These are phyloP conservation scores for Pempheris klunzingeri DNA, from an alignment of 2,797 vertebrate species.

Conservation along the genomic window DNA sequence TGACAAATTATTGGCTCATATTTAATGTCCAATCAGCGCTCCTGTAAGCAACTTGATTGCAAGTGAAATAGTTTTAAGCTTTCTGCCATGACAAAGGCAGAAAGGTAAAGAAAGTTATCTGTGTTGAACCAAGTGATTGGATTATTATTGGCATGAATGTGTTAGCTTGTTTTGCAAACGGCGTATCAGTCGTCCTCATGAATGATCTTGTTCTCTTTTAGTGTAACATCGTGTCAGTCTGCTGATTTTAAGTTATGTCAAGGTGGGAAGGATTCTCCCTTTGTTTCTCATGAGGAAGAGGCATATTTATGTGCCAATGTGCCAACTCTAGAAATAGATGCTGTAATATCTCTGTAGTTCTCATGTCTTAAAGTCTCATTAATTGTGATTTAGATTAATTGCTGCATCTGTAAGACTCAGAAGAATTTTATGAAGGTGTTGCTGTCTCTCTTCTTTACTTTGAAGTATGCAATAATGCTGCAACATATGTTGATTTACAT, in stretches of 20 bases:
- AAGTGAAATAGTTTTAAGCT: neutral
- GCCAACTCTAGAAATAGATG: neutral
- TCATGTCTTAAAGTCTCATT: neutral
- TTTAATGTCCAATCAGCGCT: neutral
- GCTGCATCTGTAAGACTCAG: neutral
- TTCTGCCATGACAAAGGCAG: neutral
- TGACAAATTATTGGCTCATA: slow-evolving; percentile 8
- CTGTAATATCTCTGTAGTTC: neutral
- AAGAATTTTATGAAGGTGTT: neutral
- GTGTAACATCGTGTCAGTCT: neutral
- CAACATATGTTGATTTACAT: neutral
- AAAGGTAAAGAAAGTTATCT: too few species aligned
- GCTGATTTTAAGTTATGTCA: neutral
- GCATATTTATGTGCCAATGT: neutral
- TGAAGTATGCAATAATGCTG: neutral
- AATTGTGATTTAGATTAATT: neutral
- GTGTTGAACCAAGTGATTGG: neutral
- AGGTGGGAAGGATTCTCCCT: neutral
- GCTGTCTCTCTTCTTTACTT: neutral
- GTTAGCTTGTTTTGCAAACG: slow-evolving; percentile 9
- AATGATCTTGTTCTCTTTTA: neutral
- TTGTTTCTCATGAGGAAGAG: neutral
- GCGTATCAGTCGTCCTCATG: neutral
- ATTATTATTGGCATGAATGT: neutral
- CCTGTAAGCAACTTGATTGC: neutral